These are phyloP conservation scores for Napeogenes inachia DNA, from an alignment of 2,888 invertebrate genomes.

Conservation along the genomic window DNA sequence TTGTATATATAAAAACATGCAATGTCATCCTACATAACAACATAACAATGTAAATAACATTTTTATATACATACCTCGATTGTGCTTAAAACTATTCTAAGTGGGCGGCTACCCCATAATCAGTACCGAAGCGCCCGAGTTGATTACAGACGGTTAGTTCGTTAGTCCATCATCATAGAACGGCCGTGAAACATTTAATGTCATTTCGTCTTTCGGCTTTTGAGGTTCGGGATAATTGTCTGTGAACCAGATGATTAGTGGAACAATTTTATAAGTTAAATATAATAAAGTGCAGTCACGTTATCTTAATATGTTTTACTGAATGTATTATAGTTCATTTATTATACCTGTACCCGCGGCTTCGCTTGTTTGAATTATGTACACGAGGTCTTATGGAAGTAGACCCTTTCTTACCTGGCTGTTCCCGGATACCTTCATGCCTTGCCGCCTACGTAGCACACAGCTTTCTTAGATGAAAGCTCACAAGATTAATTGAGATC, in stretches of 20 bases:
- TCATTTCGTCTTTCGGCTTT: slow-evolving; percentile 51
- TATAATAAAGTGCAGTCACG: neutral
- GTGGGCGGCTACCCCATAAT: slow-evolving; percentile 73
- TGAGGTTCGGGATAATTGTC: slow-evolving; percentile 51
- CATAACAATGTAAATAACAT: neutral
- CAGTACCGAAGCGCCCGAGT: slow-evolving; percentile 54
- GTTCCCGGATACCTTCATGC: too few relatives aligned
- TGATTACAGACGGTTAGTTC: slow-evolving; percentile 70
- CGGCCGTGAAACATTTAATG: slow-evolving; percentile 62
- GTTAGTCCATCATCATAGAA: slow-evolving; percentile 71
- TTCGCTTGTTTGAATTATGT: too few relatives aligned
- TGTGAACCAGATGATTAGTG: slow-evolving; percentile 43
- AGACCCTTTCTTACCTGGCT: too few relatives aligned
- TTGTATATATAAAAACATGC: neutral
- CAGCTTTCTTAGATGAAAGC: too few relatives aligned
- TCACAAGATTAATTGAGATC: too few relatives aligned
- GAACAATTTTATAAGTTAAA: neutral
- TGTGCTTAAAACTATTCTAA: slow-evolving; percentile 14
- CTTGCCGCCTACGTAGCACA: too few relatives aligned
- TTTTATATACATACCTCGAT: neutral
- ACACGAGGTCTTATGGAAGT: too few relatives aligned
- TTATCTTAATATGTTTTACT: too few relatives aligned
- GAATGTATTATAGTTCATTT: too few relatives aligned
- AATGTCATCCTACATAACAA: too few relatives aligned
- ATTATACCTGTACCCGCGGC: too few relatives aligned